These are phyloP conservation scores for Cephalopachus bancanus DNA, from an alignment of 2,797 vertebrate genomes.

Conservation along the genomic window DNA sequence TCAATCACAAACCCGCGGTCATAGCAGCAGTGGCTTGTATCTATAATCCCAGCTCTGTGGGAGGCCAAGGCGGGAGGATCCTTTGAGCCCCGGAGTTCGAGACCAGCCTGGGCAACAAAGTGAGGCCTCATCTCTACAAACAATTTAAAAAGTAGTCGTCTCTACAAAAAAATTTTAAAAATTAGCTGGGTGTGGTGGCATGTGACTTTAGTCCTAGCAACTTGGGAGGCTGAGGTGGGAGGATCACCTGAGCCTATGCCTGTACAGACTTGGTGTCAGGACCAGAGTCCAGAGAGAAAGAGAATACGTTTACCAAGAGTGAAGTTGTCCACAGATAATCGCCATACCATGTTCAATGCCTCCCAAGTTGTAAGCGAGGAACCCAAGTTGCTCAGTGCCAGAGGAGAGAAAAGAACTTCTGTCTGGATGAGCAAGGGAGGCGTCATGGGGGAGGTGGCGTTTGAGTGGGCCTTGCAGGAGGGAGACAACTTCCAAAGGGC, in stretches of 20 bases:
- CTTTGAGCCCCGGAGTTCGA: too few species aligned
- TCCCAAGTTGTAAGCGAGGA: neutral
- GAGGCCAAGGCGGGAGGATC: too few species aligned
- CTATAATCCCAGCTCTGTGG: too few species aligned
- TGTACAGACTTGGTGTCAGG: neutral
- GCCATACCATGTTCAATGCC: rapidly evolving
- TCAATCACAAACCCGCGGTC: neutral
- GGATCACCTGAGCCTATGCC: neutral
- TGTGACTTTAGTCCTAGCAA: too few species aligned
- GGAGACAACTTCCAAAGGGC: neutral
- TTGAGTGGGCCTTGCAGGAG: rapidly evolving
- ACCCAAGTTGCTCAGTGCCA: neutral
- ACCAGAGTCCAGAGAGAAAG: neutral
- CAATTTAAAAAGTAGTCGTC: too few species aligned
- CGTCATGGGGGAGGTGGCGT: neutral
- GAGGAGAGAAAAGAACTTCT: neutral
- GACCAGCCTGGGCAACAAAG: too few species aligned
- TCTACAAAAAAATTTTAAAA: too few species aligned
- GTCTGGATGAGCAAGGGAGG: neutral
- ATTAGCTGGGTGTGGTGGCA: too few species aligned
- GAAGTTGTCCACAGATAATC: neutral
- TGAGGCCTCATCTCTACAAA: too few species aligned
- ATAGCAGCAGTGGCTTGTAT: too few species aligned
- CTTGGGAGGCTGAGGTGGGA: too few species aligned
- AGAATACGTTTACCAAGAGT: neutral